These are phyloP conservation scores for Chloropsis cyanopogon DNA, from an alignment of 2,113 vertebrate genomes.

Conservation along the genomic window DNA sequence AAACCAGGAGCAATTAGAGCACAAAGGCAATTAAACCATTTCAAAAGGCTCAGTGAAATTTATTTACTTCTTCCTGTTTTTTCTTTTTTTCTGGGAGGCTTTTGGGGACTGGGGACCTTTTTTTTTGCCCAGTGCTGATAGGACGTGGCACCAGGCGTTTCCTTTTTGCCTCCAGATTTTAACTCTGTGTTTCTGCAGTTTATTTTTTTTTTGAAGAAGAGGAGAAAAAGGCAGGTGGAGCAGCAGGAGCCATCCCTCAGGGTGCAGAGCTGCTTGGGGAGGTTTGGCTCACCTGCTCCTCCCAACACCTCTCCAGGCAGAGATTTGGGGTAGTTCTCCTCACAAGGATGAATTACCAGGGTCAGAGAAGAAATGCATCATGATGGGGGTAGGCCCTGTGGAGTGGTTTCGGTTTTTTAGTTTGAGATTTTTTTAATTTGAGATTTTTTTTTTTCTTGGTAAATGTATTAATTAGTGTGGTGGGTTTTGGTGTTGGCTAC, in stretches of 20 bases:
- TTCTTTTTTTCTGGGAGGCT: neutral
- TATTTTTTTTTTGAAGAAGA: neutral
- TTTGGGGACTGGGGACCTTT: neutral
- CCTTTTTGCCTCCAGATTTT: neutral
- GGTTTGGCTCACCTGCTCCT: neutral
- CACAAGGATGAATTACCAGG: neutral
- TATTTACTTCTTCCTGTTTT: constrained; percentile 12
- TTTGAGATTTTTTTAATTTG: too few species aligned
- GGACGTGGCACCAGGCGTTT: neutral
- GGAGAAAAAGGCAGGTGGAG: neutral
- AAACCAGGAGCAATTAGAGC: constrained; percentile 59
- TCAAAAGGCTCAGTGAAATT: constrained; percentile 39
- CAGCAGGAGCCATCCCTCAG: neutral
- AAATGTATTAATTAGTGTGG: too few species aligned
- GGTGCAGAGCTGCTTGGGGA: neutral
- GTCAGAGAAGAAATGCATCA: neutral
- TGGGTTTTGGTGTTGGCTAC: too few species aligned
- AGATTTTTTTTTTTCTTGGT: too few species aligned
- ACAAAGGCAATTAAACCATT: constrained; percentile 45
- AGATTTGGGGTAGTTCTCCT: neutral
- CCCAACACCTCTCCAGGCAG: neutral
- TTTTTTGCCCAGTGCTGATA: neutral
- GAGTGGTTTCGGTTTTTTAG: too few species aligned
- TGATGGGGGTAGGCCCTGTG: neutral
- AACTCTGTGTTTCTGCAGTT: neutral